Evolutionary conservation across 2,797 vertebrate species (phyloP).

Genomic region (Dendrocincla fuliginosa): DNA sequence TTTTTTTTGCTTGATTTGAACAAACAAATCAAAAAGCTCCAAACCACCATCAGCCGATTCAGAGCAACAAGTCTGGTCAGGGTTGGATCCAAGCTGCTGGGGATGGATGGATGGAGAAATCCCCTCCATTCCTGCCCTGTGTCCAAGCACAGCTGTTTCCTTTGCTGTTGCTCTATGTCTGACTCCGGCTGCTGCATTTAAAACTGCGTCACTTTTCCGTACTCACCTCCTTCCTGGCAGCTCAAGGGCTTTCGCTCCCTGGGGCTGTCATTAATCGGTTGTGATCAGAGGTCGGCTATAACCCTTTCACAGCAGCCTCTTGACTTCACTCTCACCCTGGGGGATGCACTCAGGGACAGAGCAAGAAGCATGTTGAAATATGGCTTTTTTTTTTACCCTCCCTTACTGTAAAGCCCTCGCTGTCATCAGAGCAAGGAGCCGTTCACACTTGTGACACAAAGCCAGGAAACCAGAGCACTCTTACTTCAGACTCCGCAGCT

Average conservation of each 20-base stretch:
- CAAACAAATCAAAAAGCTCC: not conserved
- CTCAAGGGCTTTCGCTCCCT: constrained; percentile 51
- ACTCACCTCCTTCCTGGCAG: constrained; percentile 58
- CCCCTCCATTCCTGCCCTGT: not conserved
- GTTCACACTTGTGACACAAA: constrained; percentile 12
- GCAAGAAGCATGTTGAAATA: constrained; percentile 50
- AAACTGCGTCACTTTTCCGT: not conserved
- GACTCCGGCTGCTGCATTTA: not conserved
- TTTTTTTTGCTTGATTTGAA: not conserved
- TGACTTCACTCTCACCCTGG: constrained; percentile 59
- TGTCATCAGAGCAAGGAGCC: constrained; percentile 48
- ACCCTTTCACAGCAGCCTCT: constrained; percentile 62
- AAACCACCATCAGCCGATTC: not conserved
- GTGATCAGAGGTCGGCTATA: constrained; percentile 62
- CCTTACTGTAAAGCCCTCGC: constrained; percentile 9
- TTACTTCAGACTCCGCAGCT: not conserved
- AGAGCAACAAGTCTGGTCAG: not conserved
- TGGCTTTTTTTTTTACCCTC: not conserved
- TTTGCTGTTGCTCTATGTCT: not conserved
- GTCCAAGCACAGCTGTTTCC: not conserved
- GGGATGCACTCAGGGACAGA: constrained; percentile 37
- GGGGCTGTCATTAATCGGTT: constrained; percentile 64
- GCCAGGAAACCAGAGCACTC: constrained; percentile 10
- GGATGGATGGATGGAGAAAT: not conserved
- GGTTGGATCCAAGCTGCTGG: not conserved